A percentile compares a stretch with the other conserved stretches of the same genome.
Conservation (phyloP, 2,797 vertebrate species). For the Macroramphosus scolopax region DNA sequence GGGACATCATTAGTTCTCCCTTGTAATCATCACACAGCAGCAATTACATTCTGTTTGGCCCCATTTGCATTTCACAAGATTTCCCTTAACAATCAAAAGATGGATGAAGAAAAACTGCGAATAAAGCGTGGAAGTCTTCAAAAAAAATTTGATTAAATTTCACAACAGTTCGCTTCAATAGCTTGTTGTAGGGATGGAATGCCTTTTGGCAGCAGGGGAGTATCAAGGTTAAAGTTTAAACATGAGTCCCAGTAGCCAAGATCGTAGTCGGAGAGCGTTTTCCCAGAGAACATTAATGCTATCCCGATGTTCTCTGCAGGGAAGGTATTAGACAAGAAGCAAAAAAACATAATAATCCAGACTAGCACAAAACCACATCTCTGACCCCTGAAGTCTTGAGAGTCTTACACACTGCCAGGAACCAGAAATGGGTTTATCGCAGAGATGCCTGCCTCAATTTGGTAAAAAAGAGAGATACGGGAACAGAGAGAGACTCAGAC, state of each 20-base stretch:
- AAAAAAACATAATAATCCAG: slow-evolving; percentile 2
- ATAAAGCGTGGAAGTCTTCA: slow-evolving; percentile 46
- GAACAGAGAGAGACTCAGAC: slow-evolving; percentile 33
- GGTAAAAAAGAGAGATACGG: slow-evolving; percentile 28
- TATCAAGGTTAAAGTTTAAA: slow-evolving; percentile 41
- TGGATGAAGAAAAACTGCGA: slow-evolving; percentile 48
- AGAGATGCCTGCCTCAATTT: slow-evolving; percentile 30
- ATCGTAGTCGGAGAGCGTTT: slow-evolving; percentile 23
- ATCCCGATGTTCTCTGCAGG: slow-evolving; percentile 33
- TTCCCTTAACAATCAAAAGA: slow-evolving; percentile 74
- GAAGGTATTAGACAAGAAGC: slow-evolving; percentile 14
- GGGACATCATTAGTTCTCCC: slow-evolving; percentile 94
- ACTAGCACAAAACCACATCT: slow-evolving; percentile 17
- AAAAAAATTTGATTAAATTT: slow-evolving; percentile 44
- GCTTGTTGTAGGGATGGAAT: slow-evolving; percentile 19
- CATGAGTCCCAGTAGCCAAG: slow-evolving; percentile 21
- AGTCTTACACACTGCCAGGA: slow-evolving; percentile 13
- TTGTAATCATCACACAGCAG: slow-evolving; percentile 88
- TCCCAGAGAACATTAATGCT: slow-evolving; percentile 39
- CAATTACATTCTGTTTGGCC: slow-evolving; percentile 89
- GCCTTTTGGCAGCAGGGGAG: slow-evolving; percentile 21
- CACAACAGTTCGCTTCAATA: slow-evolving; percentile 27
- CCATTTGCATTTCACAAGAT: slow-evolving; percentile 87
- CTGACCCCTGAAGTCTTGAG: slow-evolving; percentile 1
- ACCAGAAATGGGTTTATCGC: slow-evolving; percentile 29